A percentile compares a stretch with the other conserved stretches of the same genome.
Evolutionary conservation across 1,140 invertebrate species (phyloP).

Genomic region (Lysiphlebus fabarum): DNA sequence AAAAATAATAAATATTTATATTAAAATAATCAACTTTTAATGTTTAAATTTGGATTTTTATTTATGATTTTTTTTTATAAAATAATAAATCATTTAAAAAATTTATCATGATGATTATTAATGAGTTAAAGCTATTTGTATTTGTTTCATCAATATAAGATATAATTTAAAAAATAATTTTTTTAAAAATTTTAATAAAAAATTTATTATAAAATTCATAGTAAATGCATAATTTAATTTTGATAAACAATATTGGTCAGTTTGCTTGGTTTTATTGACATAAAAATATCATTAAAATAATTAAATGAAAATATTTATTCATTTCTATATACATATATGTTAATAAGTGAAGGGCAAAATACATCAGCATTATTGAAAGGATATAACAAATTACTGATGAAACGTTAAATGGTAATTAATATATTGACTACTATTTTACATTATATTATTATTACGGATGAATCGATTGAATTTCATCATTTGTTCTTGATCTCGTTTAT

Average conservation of each 20-base stretch:
- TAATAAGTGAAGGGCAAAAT: slow-evolving; percentile 29
- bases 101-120: too few species aligned
- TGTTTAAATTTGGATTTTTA: too few species aligned
- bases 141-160: too few species aligned
- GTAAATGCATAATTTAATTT: background rate
- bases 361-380: slow-evolving; percentile 21
- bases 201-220: too few species aligned
- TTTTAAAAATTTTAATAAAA: too few species aligned
- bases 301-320: background rate
- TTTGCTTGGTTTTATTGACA: background rate
- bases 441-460: slow-evolving; percentile 11
- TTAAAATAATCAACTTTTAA: too few species aligned
- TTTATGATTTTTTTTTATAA: background rate
- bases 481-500: background rate
- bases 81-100: background rate
- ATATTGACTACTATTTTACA: slow-evolving; percentile 12
- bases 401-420: slow-evolving; percentile 32
- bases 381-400: slow-evolving; percentile 27
- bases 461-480: background rate
- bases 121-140: too few species aligned
- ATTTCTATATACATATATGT: background rate
- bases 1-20: slow-evolving; percentile 30
- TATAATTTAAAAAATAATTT: too few species aligned
- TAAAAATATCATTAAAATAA: slow-evolving; percentile 12
- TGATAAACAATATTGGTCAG: too few species aligned